Evolutionary conservation across 2,797 vertebrate species (phyloP).

Genomic region (Todus mexicanus): DNA sequence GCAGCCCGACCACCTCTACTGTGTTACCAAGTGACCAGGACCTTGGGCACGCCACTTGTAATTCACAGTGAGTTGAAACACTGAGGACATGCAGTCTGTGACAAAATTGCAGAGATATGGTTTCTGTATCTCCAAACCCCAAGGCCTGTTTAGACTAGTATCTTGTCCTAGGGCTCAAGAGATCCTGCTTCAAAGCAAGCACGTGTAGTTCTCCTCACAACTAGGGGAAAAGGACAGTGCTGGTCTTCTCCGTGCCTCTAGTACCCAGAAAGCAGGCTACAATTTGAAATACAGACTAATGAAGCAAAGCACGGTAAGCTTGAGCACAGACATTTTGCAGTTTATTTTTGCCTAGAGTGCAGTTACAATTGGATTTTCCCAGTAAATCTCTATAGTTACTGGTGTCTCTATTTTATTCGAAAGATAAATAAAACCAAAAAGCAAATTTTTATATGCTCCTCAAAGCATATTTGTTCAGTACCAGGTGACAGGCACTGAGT

Average conservation of each 20-base stretch:
- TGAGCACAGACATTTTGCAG: neutral
- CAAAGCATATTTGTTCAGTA: neutral
- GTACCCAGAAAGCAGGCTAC: neutral
- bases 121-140: neutral
- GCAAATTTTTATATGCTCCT: neutral
- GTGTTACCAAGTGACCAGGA: neutral
- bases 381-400: neutral
- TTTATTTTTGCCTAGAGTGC: neutral
- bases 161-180: neutral
- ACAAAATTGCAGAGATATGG: fast-evolving
- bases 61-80: neutral
- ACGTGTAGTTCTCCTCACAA: neutral
- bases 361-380: neutral
- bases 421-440: neutral
- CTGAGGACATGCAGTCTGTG: neutral
- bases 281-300: neutral
- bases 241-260: neutral
- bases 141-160: neutral
- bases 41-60: neutral
- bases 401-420: neutral
- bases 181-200: neutral
- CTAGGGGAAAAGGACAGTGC: neutral
- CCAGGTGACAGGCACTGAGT: neutral
- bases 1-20: neutral
- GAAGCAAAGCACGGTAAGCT: neutral